Percentiles rank a stretch among this genome's conserved stretches.
Evolutionary conservation across 2,113 vertebrate species (phyloP).

Genomic region (Sinosuthora webbiana): DNA sequence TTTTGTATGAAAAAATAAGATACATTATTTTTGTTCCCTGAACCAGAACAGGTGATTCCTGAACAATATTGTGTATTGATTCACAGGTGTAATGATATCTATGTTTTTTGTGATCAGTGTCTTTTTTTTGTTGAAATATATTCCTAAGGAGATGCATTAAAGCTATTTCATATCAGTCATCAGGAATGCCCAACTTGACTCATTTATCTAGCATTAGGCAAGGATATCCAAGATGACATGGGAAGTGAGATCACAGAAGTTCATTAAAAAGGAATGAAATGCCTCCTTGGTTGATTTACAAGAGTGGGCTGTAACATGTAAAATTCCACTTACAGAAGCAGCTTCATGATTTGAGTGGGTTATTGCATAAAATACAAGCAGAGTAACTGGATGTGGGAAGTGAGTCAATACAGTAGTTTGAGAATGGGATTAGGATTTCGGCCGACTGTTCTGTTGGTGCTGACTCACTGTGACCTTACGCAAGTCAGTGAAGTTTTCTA

Average conservation of each 20-base stretch:
- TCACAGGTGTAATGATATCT: not conserved
- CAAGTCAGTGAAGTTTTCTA: not conserved
- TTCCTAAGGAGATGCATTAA: not conserved
- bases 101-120: not conserved
- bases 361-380: not conserved
- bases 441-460: conserved; percentile 6
- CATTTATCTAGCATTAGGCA: not conserved
- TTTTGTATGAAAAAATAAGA: not conserved
- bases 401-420: conserved; percentile 47
- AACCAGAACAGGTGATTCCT: not conserved
- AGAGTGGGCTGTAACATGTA: not conserved
- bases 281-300: not conserved
- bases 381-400: conserved; percentile 23
- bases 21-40: not conserved
- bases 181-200: not conserved
- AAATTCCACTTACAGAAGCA: conserved; percentile 10
- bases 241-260: conserved; percentile 21
- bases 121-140: not conserved
- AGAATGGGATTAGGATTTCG: conserved; percentile 34
- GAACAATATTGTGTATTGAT: not conserved
- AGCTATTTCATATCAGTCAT: not conserved
- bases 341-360: not conserved
- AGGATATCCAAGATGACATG: not conserved
- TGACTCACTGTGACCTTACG: conserved; percentile 20
- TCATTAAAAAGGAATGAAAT: not conserved